A percentile compares a stretch with the other conserved stretches of the same genome.
phyloP scores from a whole-genome alignment of 2,113 vertebrate genomes.

The Dromaius novaehollandiae region DNA sequence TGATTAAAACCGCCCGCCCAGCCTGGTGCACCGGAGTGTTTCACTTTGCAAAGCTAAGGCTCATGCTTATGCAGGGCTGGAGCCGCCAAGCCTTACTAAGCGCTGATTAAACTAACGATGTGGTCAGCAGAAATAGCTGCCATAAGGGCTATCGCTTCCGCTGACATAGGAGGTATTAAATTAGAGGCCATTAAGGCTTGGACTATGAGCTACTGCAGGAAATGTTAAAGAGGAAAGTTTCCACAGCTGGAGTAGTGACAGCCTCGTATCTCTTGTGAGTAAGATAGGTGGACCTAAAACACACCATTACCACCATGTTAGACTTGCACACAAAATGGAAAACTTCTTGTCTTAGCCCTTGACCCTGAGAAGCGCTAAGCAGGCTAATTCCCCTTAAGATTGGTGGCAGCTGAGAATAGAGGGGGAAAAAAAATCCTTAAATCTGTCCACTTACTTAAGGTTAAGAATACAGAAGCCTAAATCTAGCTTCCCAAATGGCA shows the following conservation, averaged over 20 bases:
- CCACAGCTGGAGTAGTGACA: background rate
- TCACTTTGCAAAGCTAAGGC: background rate
- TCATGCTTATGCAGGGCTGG: background rate
- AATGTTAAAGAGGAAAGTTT: background rate
- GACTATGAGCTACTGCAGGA: background rate
- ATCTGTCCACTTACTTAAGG: background rate
- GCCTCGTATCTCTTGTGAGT: rapidly evolving
- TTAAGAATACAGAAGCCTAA: background rate
- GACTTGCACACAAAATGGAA: background rate
- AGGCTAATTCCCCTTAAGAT: background rate
- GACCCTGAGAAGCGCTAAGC: background rate
- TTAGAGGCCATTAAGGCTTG: background rate
- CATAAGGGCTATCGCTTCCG: background rate
- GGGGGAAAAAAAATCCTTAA: background rate
- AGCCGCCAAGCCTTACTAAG: background rate
- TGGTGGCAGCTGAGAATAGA: background rate
- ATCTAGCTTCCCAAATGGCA: background rate
- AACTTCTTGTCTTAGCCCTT: background rate
- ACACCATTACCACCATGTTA: rapidly evolving
- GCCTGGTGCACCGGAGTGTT: background rate
- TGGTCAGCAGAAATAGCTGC: background rate
- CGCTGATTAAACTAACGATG: background rate
- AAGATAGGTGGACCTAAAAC: background rate
- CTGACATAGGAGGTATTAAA: background rate
- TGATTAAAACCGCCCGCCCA: background rate